These are phyloP conservation scores for Cremastinae sp. DNA, from an alignment of 2,888 invertebrate species.

Conservation along the genomic window DNA sequence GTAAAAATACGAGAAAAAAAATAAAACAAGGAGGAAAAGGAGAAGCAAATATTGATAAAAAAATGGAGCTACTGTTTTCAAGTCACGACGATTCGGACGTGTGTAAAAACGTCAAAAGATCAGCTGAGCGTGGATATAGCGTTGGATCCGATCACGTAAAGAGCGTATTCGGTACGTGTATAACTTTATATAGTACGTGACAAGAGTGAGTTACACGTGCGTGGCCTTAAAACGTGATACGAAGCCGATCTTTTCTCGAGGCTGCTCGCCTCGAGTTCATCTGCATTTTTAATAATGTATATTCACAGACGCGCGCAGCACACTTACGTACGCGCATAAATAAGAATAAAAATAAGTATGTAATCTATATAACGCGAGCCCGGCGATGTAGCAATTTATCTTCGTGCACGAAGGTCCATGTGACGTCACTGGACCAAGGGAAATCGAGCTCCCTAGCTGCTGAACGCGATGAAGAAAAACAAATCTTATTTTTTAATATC, in stretches of 20 bases:
- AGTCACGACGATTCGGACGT: conserved; percentile 18
- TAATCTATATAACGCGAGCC: background rate
- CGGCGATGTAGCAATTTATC: conserved; percentile 17
- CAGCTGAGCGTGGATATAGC: conserved; percentile 40
- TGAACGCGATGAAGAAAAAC: too few species aligned
- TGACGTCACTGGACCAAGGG: conserved; percentile 37
- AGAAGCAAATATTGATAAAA: background rate
- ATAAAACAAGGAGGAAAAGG: background rate
- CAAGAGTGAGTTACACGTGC: conserved; percentile 41
- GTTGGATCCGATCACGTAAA: background rate
- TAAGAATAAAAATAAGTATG: conserved; percentile 19
- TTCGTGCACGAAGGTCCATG: conserved; percentile 39
- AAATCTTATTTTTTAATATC: too few species aligned
- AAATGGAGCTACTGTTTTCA: background rate
- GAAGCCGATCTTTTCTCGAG: conserved; percentile 8
- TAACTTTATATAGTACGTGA: conserved; percentile 27
- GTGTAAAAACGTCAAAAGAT: conserved; percentile 39
- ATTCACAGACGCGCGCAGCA: background rate
- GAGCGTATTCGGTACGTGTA: conserved; percentile 5
- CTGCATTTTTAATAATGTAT: conserved; percentile 13
- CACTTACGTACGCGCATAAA: conserved; percentile 15
- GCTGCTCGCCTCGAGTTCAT: conserved; percentile 12
- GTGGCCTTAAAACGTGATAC: conserved; percentile 44
- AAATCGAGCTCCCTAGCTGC: too few species aligned
- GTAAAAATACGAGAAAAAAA: too few species aligned